Evolutionary conservation across 2,797 vertebrate genomes (phyloP), one percentile per base, ranked within the genome.

Genomic region (Brachyalestes nurse): DNA sequence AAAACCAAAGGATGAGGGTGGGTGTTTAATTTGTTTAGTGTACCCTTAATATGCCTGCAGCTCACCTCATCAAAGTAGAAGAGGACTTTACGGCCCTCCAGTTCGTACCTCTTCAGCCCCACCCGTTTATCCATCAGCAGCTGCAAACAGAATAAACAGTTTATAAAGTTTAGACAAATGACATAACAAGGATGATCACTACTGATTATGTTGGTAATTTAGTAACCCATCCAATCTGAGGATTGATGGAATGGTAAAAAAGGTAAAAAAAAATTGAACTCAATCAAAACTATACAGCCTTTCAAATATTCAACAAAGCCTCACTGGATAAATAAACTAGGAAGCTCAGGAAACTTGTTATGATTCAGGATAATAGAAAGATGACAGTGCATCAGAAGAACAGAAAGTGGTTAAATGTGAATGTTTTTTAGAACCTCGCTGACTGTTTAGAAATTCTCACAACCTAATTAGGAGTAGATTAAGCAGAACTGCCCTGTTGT

Each of bases 41-140:
- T 25, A 12, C 16, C 16, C 17, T 62, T 25, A n/a, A 64, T 21
- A 61, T 13, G 40, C 25, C 58, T n/a, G 9, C 7, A 69, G 85
- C 88, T 89, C 90, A 97, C 97, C 95, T 98, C 97, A 53, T 98
- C 97, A 85, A 98, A 98, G 90, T 98, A 97, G 92, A 98, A 97
- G 16, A 97, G 88, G 13, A 97, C 95, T 88, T 95, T 97, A 85
- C 95, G 92, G 73, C 96, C 96, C 6, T 92, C 96, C 80, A 97
- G 86, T 90, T 98, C 96, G 0, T 98, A 97, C 84, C 96, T 92
- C 93, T 98, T 98, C 83, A 98, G 91, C 75, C 96, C 96, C 47
- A 95, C 94, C 77, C 95, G 93, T 85, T 96, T 97, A 91, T 97
- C 96, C 90, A 96, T 92, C 85, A 98, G 83, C 79, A 97, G 88